A percentile compares a stretch with the other conserved stretches of the same genome.
Evolutionary conservation across 1,140 invertebrate genomes (phyloP).

Genomic region (Drosophila quadrilineata): DNA sequence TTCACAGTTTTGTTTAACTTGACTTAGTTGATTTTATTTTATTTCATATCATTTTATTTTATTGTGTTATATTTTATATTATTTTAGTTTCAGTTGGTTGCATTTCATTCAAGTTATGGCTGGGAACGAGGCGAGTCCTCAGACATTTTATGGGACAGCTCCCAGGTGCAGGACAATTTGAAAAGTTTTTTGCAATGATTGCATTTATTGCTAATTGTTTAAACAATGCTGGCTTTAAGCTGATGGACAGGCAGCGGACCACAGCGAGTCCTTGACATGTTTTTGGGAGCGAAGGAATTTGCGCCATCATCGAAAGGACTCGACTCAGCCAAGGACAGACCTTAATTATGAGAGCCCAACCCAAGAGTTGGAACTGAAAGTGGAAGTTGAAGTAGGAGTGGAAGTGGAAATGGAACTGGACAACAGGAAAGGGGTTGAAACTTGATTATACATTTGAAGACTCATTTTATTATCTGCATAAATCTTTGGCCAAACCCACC

Average conservation of each 20-base stretch:
- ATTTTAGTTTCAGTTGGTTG: too few relatives aligned
- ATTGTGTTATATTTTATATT: too few relatives aligned
- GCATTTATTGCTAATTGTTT: slow-evolving; percentile 12
- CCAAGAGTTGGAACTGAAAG: too few relatives aligned
- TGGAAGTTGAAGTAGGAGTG: slow-evolving; percentile 10
- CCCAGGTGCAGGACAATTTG: slow-evolving; percentile 2
- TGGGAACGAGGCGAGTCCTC: slow-evolving; percentile 17
- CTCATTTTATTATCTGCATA: slow-evolving; percentile 79
- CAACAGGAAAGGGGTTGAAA: slow-evolving; percentile 36
- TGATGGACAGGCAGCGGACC: too few relatives aligned
- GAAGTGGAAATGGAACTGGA: slow-evolving; percentile 8
- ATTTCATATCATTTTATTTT: too few relatives aligned
- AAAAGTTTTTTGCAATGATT: slow-evolving; percentile 14
- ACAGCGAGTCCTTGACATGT: slow-evolving; percentile 61
- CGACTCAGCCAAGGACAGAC: slow-evolving; percentile 43
- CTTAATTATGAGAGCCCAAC: slow-evolving; percentile 71
- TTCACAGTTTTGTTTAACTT: slow-evolving; percentile 31
- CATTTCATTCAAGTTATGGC: slow-evolving; percentile 11
- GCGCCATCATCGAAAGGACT: slow-evolving; percentile 34
- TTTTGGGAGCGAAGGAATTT: slow-evolving; percentile 39
- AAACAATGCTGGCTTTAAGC: slow-evolving; percentile 22
- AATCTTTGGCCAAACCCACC: slow-evolving; percentile 61
- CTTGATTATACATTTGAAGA: slow-evolving; percentile 76
- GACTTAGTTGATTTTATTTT: slow-evolving; percentile 11
- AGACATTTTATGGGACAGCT: slow-evolving; percentile 51